Evolutionary conservation across 1,140 invertebrate genomes (phyloP).

Genomic region (Maniola jurtina): DNA sequence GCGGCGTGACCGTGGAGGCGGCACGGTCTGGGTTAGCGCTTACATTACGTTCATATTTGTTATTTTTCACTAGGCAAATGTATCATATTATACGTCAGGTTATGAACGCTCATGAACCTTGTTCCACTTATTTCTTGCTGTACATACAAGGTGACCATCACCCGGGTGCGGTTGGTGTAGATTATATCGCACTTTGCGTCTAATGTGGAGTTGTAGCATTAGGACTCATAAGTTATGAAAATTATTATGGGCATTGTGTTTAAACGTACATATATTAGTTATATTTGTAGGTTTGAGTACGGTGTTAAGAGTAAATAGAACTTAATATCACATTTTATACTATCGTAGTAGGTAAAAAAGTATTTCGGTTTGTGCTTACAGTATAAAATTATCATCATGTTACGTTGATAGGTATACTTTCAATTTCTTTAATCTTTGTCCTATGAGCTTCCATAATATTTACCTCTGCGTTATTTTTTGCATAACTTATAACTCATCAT

Average conservation of each 20-base stretch:
- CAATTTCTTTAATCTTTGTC: too few relatives aligned
- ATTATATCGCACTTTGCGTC: constrained; percentile 48
- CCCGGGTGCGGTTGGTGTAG: constrained; percentile 42
- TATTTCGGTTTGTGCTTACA: too few relatives aligned
- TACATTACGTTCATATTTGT: constrained; percentile 4
- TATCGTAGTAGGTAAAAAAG: too few relatives aligned
- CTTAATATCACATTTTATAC: too few relatives aligned
- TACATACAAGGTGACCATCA: constrained; percentile 61
- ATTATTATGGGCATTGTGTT: constrained; percentile 11
- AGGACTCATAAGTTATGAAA: constrained; percentile 30
- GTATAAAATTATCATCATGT: too few relatives aligned
- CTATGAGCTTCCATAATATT: too few relatives aligned
- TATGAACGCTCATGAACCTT: constrained; percentile 69
- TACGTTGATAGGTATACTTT: too few relatives aligned
- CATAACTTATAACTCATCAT: too few relatives aligned
- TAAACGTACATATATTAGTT: not conserved
- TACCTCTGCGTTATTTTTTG: too few relatives aligned
- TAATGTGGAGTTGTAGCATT: constrained; percentile 36
- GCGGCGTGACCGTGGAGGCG: constrained; percentile 30
- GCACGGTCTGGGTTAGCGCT: constrained; percentile 18
- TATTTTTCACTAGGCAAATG: constrained; percentile 11
- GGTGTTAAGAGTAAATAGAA: not conserved
- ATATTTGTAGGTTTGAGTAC: not conserved
- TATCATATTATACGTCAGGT: constrained; percentile 21
- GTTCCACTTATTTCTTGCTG: constrained; percentile 63